Evolutionary conservation across 1,140 invertebrate genomes (phyloP), one percentile per base, ranked within the genome.

Genomic region (Varroa destructor): DNA sequence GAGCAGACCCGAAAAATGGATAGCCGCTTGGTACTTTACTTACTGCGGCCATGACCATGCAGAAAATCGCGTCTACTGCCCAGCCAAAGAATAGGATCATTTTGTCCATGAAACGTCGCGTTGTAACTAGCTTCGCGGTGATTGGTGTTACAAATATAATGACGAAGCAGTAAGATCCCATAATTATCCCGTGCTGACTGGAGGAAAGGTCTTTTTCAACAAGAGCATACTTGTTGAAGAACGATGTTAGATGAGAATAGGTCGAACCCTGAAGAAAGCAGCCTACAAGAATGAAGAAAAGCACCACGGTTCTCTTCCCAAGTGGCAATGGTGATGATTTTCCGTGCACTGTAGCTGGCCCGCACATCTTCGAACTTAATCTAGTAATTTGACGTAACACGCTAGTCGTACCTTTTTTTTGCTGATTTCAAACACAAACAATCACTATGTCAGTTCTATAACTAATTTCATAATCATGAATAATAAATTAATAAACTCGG

Each of bases 151-250:
- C 61, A 46, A 67, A 67, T 3, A 67, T 46, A 8, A 67, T 40
- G 40, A 67, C 61, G 37, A 67, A 67, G 40, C 61, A 67, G 36
- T 67, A 67, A 2, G 61, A 67, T 40, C 61, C 61, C 61, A 67
- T 67, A 37, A 67, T 67, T 12, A 67, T 67, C 10, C 61, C 61
- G 8, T 67, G 40, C 61, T n/a, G 40, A 3, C 40, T 46, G 12
- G 61, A 67, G 14, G 61, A 67, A 12, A 67, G 14, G 14, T 37
- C 61, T 40, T 67, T 67, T 40, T 43, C 61, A 43, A 14, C 61
- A 37, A 67, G 61, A 3, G 61, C 61, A 46, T 67, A 67, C 2
- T 43, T 12, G 37, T 67, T 67, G 61, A 67, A 67, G 36, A 67
- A 67, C 14, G 61, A n/a, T 2, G 61, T 67, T 8, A 67, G 12